These are phyloP conservation scores for Zelleria hepariella DNA, from an alignment of 2,888 invertebrate species.

Conservation along the genomic window DNA sequence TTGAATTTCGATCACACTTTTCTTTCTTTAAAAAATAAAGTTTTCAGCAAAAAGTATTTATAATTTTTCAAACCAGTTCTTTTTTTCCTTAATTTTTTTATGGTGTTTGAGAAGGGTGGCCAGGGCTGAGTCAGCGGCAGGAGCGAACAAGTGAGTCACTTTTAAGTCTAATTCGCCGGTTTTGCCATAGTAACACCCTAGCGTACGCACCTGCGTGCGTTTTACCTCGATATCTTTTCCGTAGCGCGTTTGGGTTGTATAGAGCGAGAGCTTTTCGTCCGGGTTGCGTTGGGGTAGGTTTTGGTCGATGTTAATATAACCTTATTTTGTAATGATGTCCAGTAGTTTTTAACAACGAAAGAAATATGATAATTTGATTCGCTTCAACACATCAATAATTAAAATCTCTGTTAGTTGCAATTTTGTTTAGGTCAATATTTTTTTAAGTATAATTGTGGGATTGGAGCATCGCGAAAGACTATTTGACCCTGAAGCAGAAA, in stretches of 20 bases:
- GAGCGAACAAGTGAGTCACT: slow-evolving; percentile 58
- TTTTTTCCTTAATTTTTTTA: background rate
- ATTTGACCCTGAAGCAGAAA: too few relatives aligned
- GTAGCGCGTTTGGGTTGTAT: slow-evolving; percentile 3
- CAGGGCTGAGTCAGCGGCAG: slow-evolving; percentile 56
- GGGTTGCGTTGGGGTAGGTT: slow-evolving; percentile 6
- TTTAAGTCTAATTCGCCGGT: slow-evolving; percentile 18
- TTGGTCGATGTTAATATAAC: too few relatives aligned
- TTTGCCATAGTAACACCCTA: slow-evolving; percentile 66
- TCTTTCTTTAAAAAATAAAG: slow-evolving; percentile 6
- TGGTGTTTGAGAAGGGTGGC: slow-evolving; percentile 22
- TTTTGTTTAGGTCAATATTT: too few relatives aligned
- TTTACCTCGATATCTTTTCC: background rate
- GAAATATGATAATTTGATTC: too few relatives aligned
- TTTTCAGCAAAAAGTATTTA: slow-evolving; percentile 3
- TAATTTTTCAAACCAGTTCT: slow-evolving; percentile 14
- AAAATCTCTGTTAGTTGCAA: too few relatives aligned
- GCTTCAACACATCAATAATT: too few relatives aligned
- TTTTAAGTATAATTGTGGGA: too few relatives aligned
- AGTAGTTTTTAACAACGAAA: too few relatives aligned
- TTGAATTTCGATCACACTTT: slow-evolving; percentile 3
- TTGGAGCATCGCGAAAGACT: too few relatives aligned
- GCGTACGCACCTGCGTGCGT: slow-evolving; percentile 18
- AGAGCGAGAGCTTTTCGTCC: background rate
- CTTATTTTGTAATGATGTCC: too few relatives aligned